A percentile compares a stretch with the other conserved stretches of the same genome.
Evolutionary conservation across 1,140 invertebrate genomes (phyloP).

Genomic region (Drosophila aff.): DNA sequence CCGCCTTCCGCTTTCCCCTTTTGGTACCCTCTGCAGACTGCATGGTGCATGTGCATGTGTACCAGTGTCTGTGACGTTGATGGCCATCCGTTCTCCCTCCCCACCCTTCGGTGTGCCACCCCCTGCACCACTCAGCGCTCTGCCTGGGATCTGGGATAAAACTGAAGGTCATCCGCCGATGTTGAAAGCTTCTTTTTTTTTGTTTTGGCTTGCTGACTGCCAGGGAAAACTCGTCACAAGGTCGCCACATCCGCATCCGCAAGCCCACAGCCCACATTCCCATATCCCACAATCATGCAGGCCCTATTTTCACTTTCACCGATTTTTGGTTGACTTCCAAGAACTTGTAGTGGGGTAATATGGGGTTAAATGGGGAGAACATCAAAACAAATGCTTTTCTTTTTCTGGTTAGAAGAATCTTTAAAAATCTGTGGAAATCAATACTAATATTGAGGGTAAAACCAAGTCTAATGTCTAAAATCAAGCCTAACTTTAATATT

Average conservation of each 20-base stretch:
- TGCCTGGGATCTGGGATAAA: conserved; percentile 47
- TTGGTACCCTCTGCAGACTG: neutral
- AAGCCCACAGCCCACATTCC: neutral
- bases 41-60: conserved; percentile 3
- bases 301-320: conserved; percentile 29
- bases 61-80: conserved; percentile 24
- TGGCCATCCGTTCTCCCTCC: neutral
- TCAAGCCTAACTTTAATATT: neutral
- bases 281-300: conserved; percentile 5
- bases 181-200: conserved; percentile 16
- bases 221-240: conserved; percentile 36
- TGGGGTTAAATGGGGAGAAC: neutral
- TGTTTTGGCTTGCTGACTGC: conserved; percentile 22
- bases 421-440: neutral
- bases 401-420: neutral
- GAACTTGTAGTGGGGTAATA: neutral
- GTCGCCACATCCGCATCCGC: conserved; percentile 28
- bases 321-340: conserved; percentile 16
- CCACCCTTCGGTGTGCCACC: neutral
- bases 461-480: neutral
- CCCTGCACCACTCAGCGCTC: neutral
- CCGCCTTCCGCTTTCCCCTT: neutral
- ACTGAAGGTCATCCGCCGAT: conserved; percentile 43
- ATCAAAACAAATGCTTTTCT: neutral
- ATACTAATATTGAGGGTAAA: neutral